Evolutionary conservation across 2,797 vertebrate species (phyloP), one percentile per base, ranked within the genome.

Genomic region (Anolis apletophallus): DNA sequence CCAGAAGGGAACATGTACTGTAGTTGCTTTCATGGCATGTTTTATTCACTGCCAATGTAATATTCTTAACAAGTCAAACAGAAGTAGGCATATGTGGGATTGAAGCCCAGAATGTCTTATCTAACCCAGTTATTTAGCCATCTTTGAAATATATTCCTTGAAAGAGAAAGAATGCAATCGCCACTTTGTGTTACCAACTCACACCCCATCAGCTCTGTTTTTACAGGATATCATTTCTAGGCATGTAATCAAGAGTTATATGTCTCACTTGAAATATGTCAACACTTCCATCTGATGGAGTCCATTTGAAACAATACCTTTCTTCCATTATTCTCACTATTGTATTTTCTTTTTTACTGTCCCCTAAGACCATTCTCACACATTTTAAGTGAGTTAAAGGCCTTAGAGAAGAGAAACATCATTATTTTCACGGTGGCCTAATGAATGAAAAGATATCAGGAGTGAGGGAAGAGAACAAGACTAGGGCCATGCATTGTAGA

Each of bases 251-350:
- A 87, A 88, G 68, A 92, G 89, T 3, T 0, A 1, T 79, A 67
- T 89, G 74, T 89, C 87, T 85, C 90, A 89, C 83, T 90, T 85
- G 87, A 86, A 92, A 89, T 78, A 61, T 89, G 85, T 85, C 87
- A 86, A 79, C 88, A 90, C 75, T 77, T 92, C 72, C 87, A 89
- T 90, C 87, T 36, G 84, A 85, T 87, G 89, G 75, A 19, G 3
- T 86, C 81, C 83, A 92, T 83, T 81, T 92, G 86, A 89, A 93
- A 89, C 87, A 92, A 85, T 88, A 21, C 50, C 36, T 87, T 72
- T 1, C 76, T 83, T 57, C 52, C 11, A 71, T 68, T 55, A 79
- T 32, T 3, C 17, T 57, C 29, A 3, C 76, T 50, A 59, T 61
- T 50, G 2, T 5, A 36, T 29, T 21, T 50, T 71, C 40, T 85